Evolutionary conservation across 2,113 vertebrate species (phyloP), one percentile per base, ranked within the genome.

Genomic region (Sula dactylatra): DNA sequence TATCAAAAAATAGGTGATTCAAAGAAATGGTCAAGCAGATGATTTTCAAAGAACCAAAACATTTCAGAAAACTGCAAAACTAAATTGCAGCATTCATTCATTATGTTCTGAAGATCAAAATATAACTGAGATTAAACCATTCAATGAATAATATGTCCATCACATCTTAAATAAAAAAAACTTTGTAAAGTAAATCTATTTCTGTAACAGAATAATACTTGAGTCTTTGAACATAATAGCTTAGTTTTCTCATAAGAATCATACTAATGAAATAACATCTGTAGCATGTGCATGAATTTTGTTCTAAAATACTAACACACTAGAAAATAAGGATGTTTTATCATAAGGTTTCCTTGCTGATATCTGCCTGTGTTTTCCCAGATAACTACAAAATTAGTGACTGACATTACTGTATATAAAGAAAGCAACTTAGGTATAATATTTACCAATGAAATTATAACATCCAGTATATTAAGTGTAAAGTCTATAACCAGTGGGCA

Each of bases 1-100:
- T 52, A 31, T 55, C 5, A 62, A 82, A 84, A 80, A 79, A 59
- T 6, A 69, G 5, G 7, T 73, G 2, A 42, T 34, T 86, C n/a
- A 77, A 86, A 90, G 3, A 73, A 90, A 66, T 15, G 7, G 6
- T 50, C 19, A 42, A 82, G 6, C 29, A 86, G n/a, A 55, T 21
- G 18, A 74, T 62, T 76, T 82, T 71, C 17, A 82, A 87, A 78
- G 10, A 65, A 59, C 0, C 4, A 67, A 59, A 83, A 29, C 4
- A 32, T 49, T 84, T 40, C 0, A 4, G 65, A 54, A 81, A 7
- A 0, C 11, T n/a, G 2, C 3, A 22, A 61, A 76, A 65, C 77
- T 47, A 61, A 13, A 15, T 20, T 61, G 16, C 16, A 56, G 14
- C 19, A 71, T 62, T 82, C 14, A 62, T 62, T 36, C 29, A 14